Percentiles rank a stretch among this genome's conserved stretches.
phyloP scores from a whole-genome alignment of 2,113 vertebrate genomes.

The Collichthys lucidus region DNA sequence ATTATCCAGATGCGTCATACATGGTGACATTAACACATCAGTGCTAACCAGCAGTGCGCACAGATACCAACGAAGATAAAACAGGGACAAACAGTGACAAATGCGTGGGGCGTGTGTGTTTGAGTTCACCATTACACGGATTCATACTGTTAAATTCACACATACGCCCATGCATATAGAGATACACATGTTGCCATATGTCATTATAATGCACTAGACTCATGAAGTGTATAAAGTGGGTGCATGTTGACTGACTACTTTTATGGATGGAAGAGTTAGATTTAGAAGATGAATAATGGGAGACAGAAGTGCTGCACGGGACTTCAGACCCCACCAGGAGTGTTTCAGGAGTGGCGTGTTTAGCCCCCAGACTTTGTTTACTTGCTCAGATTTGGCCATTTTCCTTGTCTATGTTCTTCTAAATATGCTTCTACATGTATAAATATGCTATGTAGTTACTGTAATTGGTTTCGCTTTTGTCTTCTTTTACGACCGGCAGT shows the following conservation, averaged over 20 bases:
- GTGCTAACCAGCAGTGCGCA: background rate
- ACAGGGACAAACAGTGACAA: conserved; percentile 4
- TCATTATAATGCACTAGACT: conserved; percentile 64
- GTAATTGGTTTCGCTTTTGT: no score
- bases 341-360: no score
- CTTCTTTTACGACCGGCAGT: no score
- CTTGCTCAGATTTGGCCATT: no score
- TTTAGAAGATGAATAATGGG: conserved; percentile 21
- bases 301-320: background rate
- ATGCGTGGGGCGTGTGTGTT: conserved; percentile 5
- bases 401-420: no score
- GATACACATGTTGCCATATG: conserved; percentile 11
- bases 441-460: no score
- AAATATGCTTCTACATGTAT: no score
- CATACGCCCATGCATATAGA: background rate
- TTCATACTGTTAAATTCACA: background rate
- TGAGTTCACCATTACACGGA: conserved; percentile 19
- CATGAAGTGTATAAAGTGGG: no score
- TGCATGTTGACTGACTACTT: conserved; percentile 3
- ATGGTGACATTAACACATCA: background rate
- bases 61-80: background rate
- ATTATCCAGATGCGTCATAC: background rate
- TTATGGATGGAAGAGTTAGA: conserved; percentile 45
- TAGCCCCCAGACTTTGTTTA: no score
- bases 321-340: no score